A percentile compares a stretch with the other conserved stretches of the same genome.
phyloP scores from a whole-genome alignment of 2,888 invertebrate genomes.

The Iselma pallidipennis region DNA sequence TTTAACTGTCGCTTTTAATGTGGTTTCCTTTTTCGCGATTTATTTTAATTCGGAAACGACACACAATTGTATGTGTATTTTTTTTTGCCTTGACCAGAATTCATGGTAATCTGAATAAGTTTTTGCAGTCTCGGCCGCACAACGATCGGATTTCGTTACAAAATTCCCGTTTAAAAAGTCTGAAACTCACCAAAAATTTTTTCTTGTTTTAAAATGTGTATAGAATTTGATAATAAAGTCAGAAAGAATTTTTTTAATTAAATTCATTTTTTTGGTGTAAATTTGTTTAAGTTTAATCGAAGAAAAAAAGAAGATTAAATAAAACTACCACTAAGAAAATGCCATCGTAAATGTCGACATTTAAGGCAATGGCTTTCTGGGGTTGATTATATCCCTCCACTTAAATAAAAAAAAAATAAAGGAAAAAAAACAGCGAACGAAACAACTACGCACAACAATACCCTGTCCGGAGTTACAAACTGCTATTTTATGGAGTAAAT shows the following conservation, averaged over 20 bases:
- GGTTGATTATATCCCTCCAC: no score
- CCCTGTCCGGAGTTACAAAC: neutral
- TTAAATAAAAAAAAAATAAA: no score
- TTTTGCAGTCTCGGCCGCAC: neutral
- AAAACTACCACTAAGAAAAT: no score
- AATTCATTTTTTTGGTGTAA: no score
- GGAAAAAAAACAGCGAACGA: no score
- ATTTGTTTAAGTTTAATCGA: no score
- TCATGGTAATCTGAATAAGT: neutral
- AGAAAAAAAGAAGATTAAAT: no score
- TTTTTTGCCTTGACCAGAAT: neutral
- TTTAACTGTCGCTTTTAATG: slow-evolving; percentile 34
- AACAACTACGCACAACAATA: no score
- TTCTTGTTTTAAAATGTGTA: neutral
- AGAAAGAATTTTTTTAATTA: no score
- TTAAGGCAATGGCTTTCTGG: no score
- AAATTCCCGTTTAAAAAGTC: neutral
- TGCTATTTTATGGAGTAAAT: neutral
- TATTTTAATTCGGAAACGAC: slow-evolving; percentile 34
- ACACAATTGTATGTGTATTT: neutral
- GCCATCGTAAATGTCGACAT: no score
- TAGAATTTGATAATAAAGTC: no score
- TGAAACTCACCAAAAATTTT: neutral
- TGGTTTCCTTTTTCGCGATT: slow-evolving; percentile 36
- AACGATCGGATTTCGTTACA: neutral